Conservation (phyloP, 1,140 invertebrate species). For the Drosophila setifemur region DNA sequence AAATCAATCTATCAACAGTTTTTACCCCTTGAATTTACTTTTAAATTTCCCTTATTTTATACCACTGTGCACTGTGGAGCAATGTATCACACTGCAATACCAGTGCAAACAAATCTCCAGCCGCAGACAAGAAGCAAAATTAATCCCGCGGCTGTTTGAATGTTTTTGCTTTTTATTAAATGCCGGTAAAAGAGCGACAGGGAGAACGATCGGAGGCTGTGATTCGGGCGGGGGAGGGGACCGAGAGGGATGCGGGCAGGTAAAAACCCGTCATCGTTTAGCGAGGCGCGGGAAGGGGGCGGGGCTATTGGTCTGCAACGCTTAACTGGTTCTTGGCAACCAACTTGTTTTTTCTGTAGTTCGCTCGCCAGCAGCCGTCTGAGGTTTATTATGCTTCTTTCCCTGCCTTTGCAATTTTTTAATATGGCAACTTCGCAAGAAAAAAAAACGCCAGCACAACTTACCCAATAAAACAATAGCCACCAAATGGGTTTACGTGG, state of each 20-base stretch:
- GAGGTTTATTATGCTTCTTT: conserved; percentile 41
- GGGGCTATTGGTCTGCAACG: conserved; percentile 43
- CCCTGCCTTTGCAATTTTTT: conserved; percentile 35
- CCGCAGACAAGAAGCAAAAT: conserved; percentile 29
- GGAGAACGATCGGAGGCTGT: conserved; percentile 15
- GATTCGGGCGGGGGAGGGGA: not conserved
- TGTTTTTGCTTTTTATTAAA: conserved; percentile 34
- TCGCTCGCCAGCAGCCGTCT: conserved; percentile 24
- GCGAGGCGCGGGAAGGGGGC: conserved; percentile 19
- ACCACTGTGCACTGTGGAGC: conserved; percentile 14
- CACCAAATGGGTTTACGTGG: conserved; percentile 1
- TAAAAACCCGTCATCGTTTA: conserved; percentile 49
- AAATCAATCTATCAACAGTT: too few species aligned
- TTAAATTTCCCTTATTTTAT: too few species aligned
- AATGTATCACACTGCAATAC: conserved; percentile 1
- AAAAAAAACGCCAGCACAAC: conserved; percentile 13
- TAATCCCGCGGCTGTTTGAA: conserved; percentile 27
- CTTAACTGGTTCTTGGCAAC: conserved; percentile 72
- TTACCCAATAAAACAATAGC: conserved; percentile 30
- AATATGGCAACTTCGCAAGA: conserved; percentile 39
- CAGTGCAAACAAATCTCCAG: conserved; percentile 10
- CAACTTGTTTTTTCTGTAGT: conserved; percentile 67
- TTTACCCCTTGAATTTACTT: too few species aligned
- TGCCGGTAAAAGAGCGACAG: conserved; percentile 21
- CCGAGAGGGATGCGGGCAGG: conserved; percentile 8